Conservation (phyloP, 2,113 vertebrate species). For the Mormoops blainvillei region DNA sequence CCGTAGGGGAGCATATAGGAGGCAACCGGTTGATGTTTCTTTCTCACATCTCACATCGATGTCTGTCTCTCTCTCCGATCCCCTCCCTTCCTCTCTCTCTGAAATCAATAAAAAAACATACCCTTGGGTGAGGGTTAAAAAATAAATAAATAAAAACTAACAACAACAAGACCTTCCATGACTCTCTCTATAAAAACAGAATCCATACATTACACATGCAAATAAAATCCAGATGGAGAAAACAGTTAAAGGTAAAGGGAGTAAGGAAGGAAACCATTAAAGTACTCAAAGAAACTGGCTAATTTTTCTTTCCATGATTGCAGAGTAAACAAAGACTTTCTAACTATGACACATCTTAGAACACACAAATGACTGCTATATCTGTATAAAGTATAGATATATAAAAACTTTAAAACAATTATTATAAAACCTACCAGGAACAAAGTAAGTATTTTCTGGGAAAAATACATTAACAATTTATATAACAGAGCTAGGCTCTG, state of each 20-base stretch:
- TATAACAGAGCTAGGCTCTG: background rate
- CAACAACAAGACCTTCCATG: too few species aligned
- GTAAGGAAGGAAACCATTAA: background rate
- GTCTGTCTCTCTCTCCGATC: too few species aligned
- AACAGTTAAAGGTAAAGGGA: background rate
- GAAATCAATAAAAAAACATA: too few species aligned
- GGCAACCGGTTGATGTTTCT: too few species aligned
- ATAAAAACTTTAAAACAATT: background rate
- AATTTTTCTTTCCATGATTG: slow-evolving; percentile 6
- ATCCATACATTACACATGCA: background rate
- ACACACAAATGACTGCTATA: background rate
- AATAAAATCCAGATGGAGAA: slow-evolving; percentile 1
- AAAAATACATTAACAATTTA: background rate
- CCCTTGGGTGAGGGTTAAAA: too few species aligned
- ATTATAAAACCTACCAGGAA: background rate
- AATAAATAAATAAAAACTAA: too few species aligned
- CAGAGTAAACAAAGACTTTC: background rate
- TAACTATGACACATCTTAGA: background rate
- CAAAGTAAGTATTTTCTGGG: background rate
- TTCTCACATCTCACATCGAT: too few species aligned
- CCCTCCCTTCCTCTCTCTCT: too few species aligned
- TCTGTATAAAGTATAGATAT: background rate
- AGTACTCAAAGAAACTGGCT: background rate
- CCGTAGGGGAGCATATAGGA: too few species aligned
- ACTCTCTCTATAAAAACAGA: background rate